phyloP scores from a whole-genome alignment of 2,888 invertebrate genomes.

The Synanthedon formicaeformis region DNA sequence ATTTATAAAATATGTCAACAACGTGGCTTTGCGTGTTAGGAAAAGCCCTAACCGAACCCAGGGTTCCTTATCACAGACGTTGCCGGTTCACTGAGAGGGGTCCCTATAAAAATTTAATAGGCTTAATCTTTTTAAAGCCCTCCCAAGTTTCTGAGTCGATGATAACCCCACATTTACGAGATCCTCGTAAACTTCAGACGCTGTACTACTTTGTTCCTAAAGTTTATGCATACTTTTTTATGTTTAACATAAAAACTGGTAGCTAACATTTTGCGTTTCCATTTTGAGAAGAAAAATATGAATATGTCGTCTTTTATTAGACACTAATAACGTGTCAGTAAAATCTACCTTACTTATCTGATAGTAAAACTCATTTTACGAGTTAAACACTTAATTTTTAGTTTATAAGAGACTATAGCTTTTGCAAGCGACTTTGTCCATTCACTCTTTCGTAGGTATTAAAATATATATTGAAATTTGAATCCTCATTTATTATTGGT shows the following conservation, averaged over 20 bases:
- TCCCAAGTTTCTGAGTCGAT: conserved; percentile 41
- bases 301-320: too few relatives aligned
- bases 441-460: too few relatives aligned
- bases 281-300: neutral
- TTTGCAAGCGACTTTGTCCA: too few relatives aligned
- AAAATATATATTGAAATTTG: too few relatives aligned
- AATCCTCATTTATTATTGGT: too few relatives aligned
- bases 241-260: neutral
- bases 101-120: conserved; percentile 57
- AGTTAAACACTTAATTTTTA: too few relatives aligned
- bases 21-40: neutral
- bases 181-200: conserved; percentile 37
- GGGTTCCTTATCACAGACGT: conserved; percentile 32
- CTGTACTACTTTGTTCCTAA: conserved; percentile 28
- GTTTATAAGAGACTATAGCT: too few relatives aligned
- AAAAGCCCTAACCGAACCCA: conserved; percentile 18
- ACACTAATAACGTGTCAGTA: too few relatives aligned
- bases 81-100: conserved; percentile 45
- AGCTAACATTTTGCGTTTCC: neutral
- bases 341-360: too few relatives aligned
- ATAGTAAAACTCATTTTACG: too few relatives aligned
- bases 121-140: conserved; percentile 54
- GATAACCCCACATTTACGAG: conserved; percentile 45
- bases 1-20: conserved; percentile 7
- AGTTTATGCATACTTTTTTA: conserved; percentile 12